Conservation (phyloP, 2,113 vertebrate species). For the Meles meles region DNA sequence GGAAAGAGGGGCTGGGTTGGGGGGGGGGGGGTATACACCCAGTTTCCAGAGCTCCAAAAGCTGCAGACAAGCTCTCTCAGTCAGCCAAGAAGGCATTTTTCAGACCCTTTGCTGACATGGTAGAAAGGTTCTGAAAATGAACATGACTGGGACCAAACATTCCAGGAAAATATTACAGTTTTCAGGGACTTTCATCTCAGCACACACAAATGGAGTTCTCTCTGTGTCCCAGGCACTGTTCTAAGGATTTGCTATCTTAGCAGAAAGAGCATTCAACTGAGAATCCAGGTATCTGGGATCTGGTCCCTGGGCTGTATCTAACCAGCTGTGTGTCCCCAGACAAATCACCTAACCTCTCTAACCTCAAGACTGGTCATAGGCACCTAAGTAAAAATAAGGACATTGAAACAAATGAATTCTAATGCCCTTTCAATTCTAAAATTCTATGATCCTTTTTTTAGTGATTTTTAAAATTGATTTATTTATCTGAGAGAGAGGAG, state of each 20-base stretch:
- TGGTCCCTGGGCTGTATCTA: neutral
- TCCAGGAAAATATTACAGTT: neutral
- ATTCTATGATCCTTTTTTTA: neutral
- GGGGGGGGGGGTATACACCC: rapidly evolving
- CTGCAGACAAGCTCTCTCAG: neutral
- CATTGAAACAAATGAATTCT: neutral
- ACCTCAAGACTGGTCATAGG: neutral
- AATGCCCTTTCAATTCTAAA: neutral
- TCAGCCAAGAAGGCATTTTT: neutral
- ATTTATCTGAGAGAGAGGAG: neutral
- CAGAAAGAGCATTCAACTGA: neutral
- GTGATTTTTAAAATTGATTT: neutral
- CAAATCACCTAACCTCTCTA: neutral
- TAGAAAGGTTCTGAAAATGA: neutral
- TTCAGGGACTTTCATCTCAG: neutral
- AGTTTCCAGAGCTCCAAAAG: neutral
- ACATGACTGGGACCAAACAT: neutral
- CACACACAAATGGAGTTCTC: neutral
- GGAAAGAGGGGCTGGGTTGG: neutral
- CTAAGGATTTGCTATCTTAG: neutral
- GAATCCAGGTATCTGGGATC: neutral
- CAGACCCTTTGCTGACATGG: neutral
- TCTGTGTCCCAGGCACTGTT: neutral
- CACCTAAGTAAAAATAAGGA: neutral
- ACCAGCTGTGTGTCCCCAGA: neutral